Evolutionary conservation across 2,797 vertebrate species (phyloP).

Genomic region (Pseudomugil tenellus): DNA sequence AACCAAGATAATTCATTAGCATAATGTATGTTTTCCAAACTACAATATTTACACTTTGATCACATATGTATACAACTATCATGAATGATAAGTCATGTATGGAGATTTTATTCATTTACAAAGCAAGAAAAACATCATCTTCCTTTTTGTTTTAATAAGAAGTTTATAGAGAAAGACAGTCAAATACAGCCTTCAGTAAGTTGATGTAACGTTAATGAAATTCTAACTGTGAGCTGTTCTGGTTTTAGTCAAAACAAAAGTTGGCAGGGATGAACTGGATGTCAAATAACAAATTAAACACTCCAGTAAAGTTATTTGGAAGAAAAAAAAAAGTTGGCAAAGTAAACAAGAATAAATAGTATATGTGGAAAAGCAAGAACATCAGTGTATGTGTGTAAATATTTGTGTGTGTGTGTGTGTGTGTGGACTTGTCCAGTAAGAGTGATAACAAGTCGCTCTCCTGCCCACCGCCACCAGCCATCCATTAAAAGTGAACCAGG

Average conservation of each 20-base stretch:
- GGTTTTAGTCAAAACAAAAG: neutral
- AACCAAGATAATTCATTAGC: neutral
- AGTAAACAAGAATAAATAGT: neutral
- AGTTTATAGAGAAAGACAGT: neutral
- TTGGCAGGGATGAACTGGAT: neutral
- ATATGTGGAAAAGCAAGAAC: neutral
- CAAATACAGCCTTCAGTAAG: neutral
- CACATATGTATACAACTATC: neutral
- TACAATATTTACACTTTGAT: neutral
- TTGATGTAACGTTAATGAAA: neutral
- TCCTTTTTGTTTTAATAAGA: neutral
- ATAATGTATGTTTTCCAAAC: neutral
- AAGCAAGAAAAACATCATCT: neutral
- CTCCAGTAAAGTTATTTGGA: neutral
- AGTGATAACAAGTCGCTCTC: conserved; percentile 59
- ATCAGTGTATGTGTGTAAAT: neutral
- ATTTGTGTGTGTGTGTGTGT: conserved; percentile 5
- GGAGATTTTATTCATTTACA: neutral
- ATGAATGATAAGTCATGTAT: neutral
- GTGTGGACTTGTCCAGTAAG: conserved; percentile 44
- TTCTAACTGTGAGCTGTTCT: neutral
- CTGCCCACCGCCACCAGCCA: conserved; percentile 54
- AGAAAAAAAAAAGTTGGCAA: neutral
- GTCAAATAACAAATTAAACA: neutral
- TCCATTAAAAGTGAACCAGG: conserved; percentile 78